A percentile compares a stretch with the other conserved stretches of the same genome.
phyloP scores from a whole-genome alignment of 2,888 invertebrate species.

The Caradrina kadenii region DNA sequence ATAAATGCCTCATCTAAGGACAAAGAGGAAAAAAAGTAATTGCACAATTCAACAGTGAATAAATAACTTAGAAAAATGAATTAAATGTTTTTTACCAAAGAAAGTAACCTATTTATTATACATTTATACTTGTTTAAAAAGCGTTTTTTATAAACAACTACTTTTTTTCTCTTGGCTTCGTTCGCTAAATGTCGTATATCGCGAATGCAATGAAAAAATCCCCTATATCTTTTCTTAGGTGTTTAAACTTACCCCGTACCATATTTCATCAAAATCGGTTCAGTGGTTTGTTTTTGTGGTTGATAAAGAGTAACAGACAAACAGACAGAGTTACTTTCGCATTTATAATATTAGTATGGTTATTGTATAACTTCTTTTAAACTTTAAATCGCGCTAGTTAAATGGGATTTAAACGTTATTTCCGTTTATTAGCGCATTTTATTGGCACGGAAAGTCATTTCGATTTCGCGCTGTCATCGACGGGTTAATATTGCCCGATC shows the following conservation, averaged over 20 bases:
- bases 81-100: neutral
- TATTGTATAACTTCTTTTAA: neutral
- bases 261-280: too few relatives aligned
- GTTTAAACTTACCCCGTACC: too few relatives aligned
- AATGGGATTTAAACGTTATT: conserved; percentile 13
- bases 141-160: too few relatives aligned
- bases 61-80: neutral
- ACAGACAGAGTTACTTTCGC: neutral
- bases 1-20: neutral
- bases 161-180: too few relatives aligned
- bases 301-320: neutral
- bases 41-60: neutral
- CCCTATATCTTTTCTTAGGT: too few relatives aligned
- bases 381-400: conserved; percentile 1
- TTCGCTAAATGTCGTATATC: too few relatives aligned
- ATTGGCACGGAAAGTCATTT: conserved; percentile 15
- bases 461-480: conserved; percentile 17
- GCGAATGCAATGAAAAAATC: too few relatives aligned
- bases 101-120: too few relatives aligned
- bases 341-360: too few relatives aligned
- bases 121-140: too few relatives aligned
- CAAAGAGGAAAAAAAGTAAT: neutral
- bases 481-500: conserved; percentile 28
- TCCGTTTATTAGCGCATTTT: conserved; percentile 24
- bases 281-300: too few relatives aligned